Conservation (phyloP, 2,888 invertebrate genomes). For the Vanessa cardui region DNA sequence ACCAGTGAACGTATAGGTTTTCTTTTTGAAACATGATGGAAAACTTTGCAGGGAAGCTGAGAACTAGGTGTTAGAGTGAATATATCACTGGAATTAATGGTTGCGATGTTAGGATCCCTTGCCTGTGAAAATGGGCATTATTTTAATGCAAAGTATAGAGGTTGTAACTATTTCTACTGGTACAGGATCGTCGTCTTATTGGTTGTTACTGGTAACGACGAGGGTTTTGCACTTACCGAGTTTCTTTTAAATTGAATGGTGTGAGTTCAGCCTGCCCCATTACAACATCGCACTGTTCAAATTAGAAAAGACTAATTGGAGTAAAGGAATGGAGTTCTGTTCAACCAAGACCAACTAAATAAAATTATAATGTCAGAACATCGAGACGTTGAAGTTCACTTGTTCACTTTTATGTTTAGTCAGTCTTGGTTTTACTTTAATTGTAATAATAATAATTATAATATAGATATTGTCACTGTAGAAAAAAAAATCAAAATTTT, state of each 20-base stretch:
- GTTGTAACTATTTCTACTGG: constrained; percentile 86
- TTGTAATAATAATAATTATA: constrained; percentile 45
- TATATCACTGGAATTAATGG: constrained; percentile 76
- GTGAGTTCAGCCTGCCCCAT: constrained; percentile 73
- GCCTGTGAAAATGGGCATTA: constrained; percentile 92
- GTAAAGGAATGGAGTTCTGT: constrained; percentile 82
- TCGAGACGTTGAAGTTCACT: constrained; percentile 59
- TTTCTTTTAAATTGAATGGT: constrained; percentile 83
- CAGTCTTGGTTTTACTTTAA: constrained; percentile 81
- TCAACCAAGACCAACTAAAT: constrained; percentile 84
- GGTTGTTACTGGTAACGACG: constrained; percentile 57
- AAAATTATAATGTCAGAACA: constrained; percentile 62
- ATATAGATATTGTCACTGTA: constrained; percentile 46
- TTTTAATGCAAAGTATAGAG: constrained; percentile 96
- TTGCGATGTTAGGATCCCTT: constrained; percentile 81
- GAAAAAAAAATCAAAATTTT: constrained; percentile 50
- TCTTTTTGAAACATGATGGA: constrained; percentile 76
- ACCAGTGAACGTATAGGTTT: constrained; percentile 73
- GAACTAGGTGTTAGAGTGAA: constrained; percentile 78
- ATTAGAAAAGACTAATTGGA: constrained; percentile 80
- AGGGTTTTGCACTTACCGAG: constrained; percentile 75
- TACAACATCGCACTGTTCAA: constrained; percentile 78
- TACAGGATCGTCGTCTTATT: constrained; percentile 74
- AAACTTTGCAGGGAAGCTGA: constrained; percentile 82
- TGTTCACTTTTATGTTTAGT: constrained; percentile 78